These are phyloP conservation scores for Ceryle rudis DNA, from an alignment of 2,797 vertebrate genomes.

Conservation along the genomic window DNA sequence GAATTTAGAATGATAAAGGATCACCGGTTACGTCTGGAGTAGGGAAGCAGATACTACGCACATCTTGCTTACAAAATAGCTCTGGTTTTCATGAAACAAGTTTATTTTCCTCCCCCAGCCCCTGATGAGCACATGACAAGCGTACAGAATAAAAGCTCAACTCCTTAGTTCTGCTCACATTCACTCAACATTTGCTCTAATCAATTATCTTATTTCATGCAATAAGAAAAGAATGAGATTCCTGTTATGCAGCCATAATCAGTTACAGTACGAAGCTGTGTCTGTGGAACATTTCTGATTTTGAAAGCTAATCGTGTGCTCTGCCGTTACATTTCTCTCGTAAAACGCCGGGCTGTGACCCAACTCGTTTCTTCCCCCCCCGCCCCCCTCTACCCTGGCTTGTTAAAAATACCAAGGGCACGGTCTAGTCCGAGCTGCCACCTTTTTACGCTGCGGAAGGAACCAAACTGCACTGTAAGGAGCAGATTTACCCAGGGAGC, in stretches of 20 bases:
- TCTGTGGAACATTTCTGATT: conserved; percentile 42
- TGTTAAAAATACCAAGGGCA: not conserved
- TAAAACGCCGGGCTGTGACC: conserved; percentile 18
- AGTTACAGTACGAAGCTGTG: conserved; percentile 39
- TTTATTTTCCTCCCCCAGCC: conserved; percentile 49
- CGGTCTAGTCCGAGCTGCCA: not conserved
- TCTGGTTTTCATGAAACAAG: conserved; percentile 64
- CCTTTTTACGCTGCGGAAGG: not conserved
- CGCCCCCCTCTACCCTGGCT: not conserved
- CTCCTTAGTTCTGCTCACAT: conserved; percentile 47
- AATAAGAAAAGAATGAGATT: conserved; percentile 54
- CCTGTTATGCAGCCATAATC: conserved; percentile 49
- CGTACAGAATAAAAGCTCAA: conserved; percentile 51
- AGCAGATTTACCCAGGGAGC: not conserved
- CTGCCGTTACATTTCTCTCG: conserved; percentile 14
- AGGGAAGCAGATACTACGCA: conserved; percentile 28
- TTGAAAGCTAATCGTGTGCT: conserved; percentile 28
- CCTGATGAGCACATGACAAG: conserved; percentile 43
- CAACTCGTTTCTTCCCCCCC: not conserved
- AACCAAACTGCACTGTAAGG: not conserved
- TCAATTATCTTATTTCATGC: conserved; percentile 63
- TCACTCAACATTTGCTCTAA: conserved; percentile 43
- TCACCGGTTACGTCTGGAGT: conserved; percentile 30
- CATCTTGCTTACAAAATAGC: conserved; percentile 42
- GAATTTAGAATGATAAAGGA: conserved; percentile 61